Evolutionary conservation across 2,797 vertebrate species (phyloP).

Genomic region (Coccyzus lansbergi): DNA sequence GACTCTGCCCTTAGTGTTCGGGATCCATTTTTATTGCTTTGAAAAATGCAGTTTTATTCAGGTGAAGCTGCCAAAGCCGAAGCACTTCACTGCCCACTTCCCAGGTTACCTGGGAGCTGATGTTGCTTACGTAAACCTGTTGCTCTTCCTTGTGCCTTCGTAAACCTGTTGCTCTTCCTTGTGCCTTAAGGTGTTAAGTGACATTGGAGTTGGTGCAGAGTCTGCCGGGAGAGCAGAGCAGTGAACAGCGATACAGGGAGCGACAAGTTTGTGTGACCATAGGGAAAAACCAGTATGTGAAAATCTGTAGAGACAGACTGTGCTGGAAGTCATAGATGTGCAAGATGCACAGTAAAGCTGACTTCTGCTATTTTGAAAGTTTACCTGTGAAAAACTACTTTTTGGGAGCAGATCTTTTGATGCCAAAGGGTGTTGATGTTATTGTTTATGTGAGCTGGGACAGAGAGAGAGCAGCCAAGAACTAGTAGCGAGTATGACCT

Average conservation of each 20-base stretch:
- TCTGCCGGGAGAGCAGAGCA: neutral
- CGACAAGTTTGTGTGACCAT: neutral
- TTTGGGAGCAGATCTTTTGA: neutral
- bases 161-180: neutral
- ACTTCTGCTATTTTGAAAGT: neutral
- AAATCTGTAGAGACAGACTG: neutral
- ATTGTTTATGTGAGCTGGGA: neutral
- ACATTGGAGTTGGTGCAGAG: neutral
- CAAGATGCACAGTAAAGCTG: neutral
- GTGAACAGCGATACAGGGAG: neutral
- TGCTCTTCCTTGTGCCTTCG: too few species aligned
- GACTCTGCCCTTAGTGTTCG: neutral
- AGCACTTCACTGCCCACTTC: neutral
- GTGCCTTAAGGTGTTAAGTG: neutral
- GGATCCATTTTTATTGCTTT: neutral
- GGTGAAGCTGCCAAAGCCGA: neutral
- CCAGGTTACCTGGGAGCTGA: constrained; percentile 1
- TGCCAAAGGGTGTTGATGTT: neutral
- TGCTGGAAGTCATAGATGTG: neutral
- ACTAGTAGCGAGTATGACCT: neutral
- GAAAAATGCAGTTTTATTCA: neutral
- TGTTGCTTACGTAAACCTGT: neutral
- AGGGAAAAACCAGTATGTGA: neutral
- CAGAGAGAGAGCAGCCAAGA: too few species aligned
- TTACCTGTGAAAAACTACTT: neutral